These are phyloP conservation scores for Muraenolepis orangiensis DNA, from an alignment of 2,797 vertebrate genomes.

Conservation along the genomic window DNA sequence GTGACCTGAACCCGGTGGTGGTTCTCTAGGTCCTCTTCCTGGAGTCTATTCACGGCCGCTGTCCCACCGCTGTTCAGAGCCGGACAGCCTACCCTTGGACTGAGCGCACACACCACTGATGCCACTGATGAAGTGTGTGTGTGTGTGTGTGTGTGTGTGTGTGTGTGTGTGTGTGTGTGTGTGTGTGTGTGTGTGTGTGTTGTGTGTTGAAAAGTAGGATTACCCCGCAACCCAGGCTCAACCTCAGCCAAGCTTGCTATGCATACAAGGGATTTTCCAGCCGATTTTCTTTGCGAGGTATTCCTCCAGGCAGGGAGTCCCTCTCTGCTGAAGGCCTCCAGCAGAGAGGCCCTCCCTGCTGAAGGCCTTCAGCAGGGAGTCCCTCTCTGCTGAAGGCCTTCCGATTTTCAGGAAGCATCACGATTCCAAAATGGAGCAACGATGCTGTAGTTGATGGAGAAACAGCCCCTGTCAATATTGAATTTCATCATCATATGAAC, in stretches of 20 bases:
- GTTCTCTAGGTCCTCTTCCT: too few species aligned
- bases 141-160: not conserved
- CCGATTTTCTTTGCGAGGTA: too few species aligned
- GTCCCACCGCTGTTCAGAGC: conserved; percentile 45
- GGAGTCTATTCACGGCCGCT: conserved; percentile 39
- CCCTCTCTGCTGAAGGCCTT: not conserved
- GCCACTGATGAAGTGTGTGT: conserved; percentile 5
- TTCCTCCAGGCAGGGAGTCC: too few species aligned
- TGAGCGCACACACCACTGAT: conserved; percentile 10
- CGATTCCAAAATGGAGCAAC: not conserved
- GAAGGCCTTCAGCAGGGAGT: not conserved
- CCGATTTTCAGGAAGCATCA: not conserved
- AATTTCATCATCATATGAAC: not conserved
- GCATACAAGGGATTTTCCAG: not conserved
- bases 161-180: not conserved
- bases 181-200: not conserved
- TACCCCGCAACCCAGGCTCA: conserved; percentile 11
- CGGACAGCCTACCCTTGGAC: conserved; percentile 33
- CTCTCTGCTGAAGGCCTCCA: too few species aligned
- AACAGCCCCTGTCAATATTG: not conserved
- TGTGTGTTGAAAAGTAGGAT: too few species aligned
- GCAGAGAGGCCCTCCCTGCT: too few species aligned
- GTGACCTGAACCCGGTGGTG: too few species aligned
- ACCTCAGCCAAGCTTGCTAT: not conserved
- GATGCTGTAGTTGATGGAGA: not conserved